Conservation (phyloP, 1,140 invertebrate species). For the Heliothis virescens region DNA sequence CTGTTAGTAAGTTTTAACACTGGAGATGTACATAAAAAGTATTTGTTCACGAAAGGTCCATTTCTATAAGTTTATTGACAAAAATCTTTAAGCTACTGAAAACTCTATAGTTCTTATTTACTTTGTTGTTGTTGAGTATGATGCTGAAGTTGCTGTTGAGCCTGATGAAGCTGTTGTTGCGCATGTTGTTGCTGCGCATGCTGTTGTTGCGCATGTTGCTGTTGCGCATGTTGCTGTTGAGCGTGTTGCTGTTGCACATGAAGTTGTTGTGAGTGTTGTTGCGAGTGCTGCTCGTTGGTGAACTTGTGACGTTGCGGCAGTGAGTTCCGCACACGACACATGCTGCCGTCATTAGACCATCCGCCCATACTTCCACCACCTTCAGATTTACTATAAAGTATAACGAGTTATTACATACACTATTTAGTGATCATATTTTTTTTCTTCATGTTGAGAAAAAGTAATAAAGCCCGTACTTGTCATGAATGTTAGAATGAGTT, state of each 20-base stretch:
- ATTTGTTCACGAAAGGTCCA: too few species aligned
- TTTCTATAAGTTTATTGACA: too few species aligned
- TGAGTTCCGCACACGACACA: conserved; percentile 78
- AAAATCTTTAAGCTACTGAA: too few species aligned
- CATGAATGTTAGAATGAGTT: conserved; percentile 78
- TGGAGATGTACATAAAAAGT: too few species aligned
- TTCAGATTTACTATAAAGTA: conserved; percentile 73
- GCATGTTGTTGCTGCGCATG: conserved; percentile 35
- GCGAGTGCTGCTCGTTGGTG: conserved; percentile 78
- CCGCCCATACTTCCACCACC: conserved; percentile 77
- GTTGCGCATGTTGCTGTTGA: conserved; percentile 54
- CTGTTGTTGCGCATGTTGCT: conserved; percentile 45
- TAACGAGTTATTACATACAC: background rate
- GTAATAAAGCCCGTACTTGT: conserved; percentile 67
- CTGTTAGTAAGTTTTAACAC: too few species aligned
- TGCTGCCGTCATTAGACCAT: conserved; percentile 80
- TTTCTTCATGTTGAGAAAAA: too few species aligned
- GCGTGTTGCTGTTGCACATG: conserved; percentile 59
- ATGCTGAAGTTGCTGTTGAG: conserved; percentile 30
- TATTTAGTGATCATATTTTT: too few species aligned
- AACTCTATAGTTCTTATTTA: too few species aligned
- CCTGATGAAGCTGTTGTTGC: conserved; percentile 28
- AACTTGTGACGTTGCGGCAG: conserved; percentile 79
- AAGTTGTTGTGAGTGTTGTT: conserved; percentile 61
- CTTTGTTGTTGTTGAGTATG: conserved; percentile 55